Base-by-base conservation (phyloP, 2,113 vertebrate species). In the Phrynosoma blainvillii region DNA sequence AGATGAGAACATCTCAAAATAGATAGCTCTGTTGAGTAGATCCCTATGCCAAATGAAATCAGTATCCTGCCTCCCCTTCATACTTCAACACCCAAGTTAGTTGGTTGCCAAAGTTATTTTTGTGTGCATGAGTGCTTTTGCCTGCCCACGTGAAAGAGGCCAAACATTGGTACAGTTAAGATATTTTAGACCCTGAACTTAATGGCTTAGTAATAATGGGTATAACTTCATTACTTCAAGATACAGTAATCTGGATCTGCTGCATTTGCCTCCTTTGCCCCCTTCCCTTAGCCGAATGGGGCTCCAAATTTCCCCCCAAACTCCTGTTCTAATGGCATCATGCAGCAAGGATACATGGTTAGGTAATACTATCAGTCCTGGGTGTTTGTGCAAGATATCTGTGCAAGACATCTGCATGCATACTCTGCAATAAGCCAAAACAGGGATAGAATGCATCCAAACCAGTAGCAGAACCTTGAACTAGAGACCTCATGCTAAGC, bases 1-100 rank as follows among this genome's bases (percentile, higher is more conserved):
- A 68, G 42, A 40, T 77, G 42, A 89, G 73, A 59, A n/a, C 42
- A 30, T 59, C 84, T 89, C 70, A 82, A 86, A 77, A 89, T 70
- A 86, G 84, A 85, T n/a, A 76, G 7, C 59, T 47, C n/a, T 73
- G 66, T 40, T 42, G 56, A 82, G 59, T 40, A 76, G 76, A 82
- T 54, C 25, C 84, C 18, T 42, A 14, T 68, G 79, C 71, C 59
- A 40, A 30, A 52, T 54, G 79, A 81, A 85, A 76, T 40, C 13
- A 42, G 32, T 23, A 77, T n/a, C 25, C 5, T 82, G 59, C 20
- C 59, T 62, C 62, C 10, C 82, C 36, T 32, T 23, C 16, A 65
- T 13, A 42, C 59, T n/a, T 71, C 36, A 71, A 47, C 27, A 21
- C 2, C 68, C 30, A 73, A 36, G 52, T 59, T 62, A 70, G n/a